Conservation (phyloP, 2,797 vertebrate species). For the Lerista edwardsae region DNA sequence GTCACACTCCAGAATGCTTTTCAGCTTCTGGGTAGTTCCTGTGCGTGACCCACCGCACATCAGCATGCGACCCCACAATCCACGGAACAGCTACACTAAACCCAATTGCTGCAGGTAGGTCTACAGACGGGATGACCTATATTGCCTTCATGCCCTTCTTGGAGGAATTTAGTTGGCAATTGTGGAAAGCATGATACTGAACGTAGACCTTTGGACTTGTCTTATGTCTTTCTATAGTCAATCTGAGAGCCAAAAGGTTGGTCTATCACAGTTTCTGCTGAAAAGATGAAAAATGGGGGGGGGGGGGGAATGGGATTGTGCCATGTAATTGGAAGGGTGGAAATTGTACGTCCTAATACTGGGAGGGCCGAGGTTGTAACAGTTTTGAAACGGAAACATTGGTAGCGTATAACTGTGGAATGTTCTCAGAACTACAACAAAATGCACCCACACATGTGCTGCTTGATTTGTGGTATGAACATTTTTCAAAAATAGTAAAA, state of each 20-base stretch:
- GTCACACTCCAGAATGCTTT: too few species aligned
- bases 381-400: slow-evolving; percentile 23
- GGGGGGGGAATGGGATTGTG: background rate
- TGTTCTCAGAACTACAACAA: background rate
- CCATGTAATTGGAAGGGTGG: background rate
- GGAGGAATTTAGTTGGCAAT: too few species aligned
- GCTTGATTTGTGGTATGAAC: slow-evolving; percentile 49
- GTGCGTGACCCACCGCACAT: too few species aligned
- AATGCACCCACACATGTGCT: slow-evolving; percentile 15
- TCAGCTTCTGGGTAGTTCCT: too few species aligned
- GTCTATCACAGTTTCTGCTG: slow-evolving; percentile 1
- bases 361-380: background rate
- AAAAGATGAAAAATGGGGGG: background rate
- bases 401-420: slow-evolving; percentile 5
- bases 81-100: too few species aligned
- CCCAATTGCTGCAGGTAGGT: too few species aligned
- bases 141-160: too few species aligned
- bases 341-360: background rate
- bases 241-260: slow-evolving; percentile 28
- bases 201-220: too few species aligned
- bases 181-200: too few species aligned
- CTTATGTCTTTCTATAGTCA: background rate
- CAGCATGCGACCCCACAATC: too few species aligned
- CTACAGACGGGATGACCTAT: too few species aligned
- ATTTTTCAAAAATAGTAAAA: slow-evolving; percentile 57